A percentile compares a stretch with the other conserved stretches of the same genome.
phyloP scores from a whole-genome alignment of 2,888 invertebrate genomes.

The Ophion ventricosus region DNA sequence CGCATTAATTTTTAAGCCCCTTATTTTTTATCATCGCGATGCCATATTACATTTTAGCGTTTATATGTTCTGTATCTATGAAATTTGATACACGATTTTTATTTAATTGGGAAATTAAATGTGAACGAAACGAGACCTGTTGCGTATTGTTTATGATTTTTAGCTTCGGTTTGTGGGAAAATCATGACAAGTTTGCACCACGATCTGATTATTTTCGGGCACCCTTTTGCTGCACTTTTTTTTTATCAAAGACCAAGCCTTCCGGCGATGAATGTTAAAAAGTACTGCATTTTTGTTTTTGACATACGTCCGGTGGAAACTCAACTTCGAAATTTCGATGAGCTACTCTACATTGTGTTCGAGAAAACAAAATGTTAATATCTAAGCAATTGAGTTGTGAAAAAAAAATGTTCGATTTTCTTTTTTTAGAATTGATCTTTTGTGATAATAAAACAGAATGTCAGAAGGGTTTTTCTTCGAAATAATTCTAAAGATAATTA shows the following conservation, averaged over 20 bases:
- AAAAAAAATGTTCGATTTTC: too few species aligned
- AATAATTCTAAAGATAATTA: too few species aligned
- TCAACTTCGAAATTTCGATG: not conserved
- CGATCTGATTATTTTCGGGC: not conserved
- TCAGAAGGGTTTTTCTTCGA: too few species aligned
- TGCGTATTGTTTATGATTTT: constrained; percentile 46
- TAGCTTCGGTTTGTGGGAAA: not conserved
- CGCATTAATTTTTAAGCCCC: constrained; percentile 70
- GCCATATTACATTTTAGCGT: constrained; percentile 75
- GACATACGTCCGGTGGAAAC: not conserved
- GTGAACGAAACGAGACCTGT: constrained; percentile 48
- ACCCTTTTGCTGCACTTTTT: not conserved
- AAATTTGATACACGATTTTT: constrained; percentile 71
- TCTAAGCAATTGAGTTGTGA: too few species aligned
- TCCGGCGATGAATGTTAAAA: not conserved
- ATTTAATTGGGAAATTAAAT: constrained; percentile 74
- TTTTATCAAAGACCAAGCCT: not conserved
- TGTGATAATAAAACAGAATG: too few species aligned
- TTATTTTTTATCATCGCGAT: constrained; percentile 75
- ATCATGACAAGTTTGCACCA: not conserved
- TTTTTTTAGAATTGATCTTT: too few species aligned
- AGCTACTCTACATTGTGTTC: not conserved
- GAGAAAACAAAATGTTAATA: not conserved
- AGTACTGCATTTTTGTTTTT: not conserved
- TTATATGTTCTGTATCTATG: constrained; percentile 58